These are phyloP conservation scores for Galago senegalensis DNA, from an alignment of 2,797 vertebrate species.

Conservation along the genomic window DNA sequence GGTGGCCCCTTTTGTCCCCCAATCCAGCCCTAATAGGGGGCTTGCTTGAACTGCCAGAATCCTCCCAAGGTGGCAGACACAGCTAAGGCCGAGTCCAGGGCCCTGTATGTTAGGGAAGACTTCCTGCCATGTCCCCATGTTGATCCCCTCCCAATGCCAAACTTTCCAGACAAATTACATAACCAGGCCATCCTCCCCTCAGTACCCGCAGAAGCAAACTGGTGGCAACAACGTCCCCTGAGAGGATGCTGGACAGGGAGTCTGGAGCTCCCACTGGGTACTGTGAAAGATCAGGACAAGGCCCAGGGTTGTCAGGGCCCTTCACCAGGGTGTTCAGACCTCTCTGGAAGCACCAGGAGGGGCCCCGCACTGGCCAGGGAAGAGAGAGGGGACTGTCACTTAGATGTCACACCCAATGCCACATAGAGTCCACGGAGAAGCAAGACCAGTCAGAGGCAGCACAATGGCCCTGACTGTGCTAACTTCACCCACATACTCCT, in stretches of 20 bases:
- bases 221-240: rapidly evolving
- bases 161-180: not conserved
- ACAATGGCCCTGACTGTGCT: not conserved
- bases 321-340: rapidly evolving
- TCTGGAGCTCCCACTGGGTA: too few relatives aligned
- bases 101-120: not conserved
- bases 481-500: rapidly evolving
- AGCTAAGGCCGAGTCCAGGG: not conserved
- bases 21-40: not conserved
- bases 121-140: not conserved
- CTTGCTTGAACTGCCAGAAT: not conserved
- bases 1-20: not conserved
- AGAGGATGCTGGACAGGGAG: rapidly evolving
- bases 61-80: rapidly evolving
- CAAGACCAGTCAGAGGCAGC: rapidly evolving
- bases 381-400: rapidly evolving
- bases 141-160: too few relatives aligned
- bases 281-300: not conserved
- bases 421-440: too few relatives aligned
- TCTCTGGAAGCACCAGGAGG: not conserved
- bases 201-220: not conserved
- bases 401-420: rapidly evolving
- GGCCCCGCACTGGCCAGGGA: rapidly evolving
- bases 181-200: not conserved
- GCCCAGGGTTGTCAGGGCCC: not conserved